Conservation (phyloP, 1,140 invertebrate genomes). For the Nautilus pompilius region DNA sequence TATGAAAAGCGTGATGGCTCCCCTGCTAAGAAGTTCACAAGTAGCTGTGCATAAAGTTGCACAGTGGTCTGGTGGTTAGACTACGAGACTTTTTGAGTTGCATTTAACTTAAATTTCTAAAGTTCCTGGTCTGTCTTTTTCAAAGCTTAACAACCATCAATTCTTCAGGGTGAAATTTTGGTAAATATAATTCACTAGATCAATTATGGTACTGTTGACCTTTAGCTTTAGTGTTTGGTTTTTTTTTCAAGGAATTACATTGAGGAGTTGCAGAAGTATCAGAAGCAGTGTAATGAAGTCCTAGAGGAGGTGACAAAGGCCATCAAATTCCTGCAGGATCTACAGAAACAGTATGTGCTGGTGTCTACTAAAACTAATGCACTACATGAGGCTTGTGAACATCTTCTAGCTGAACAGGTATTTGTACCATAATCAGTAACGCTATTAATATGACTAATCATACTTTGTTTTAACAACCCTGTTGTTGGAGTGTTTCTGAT, state of each 20-base stretch:
- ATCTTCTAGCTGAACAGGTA: constrained; percentile 80
- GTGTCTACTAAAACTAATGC: constrained; percentile 88
- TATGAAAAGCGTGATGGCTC: no score
- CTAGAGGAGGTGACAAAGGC: constrained; percentile 69
- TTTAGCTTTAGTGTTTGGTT: background rate
- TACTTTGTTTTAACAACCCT: no score
- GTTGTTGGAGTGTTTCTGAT: no score
- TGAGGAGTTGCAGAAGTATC: constrained; percentile 67
- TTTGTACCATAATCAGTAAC: no score
- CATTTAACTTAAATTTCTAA: background rate
- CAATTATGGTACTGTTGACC: background rate
- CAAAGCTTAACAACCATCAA: background rate
- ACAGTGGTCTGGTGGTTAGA: background rate
- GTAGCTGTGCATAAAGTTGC: no score
- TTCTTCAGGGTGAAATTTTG: background rate
- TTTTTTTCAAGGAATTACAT: constrained; percentile 60
- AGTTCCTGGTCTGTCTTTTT: background rate
- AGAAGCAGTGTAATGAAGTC: constrained; percentile 70
- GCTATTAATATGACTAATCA: no score
- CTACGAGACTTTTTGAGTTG: background rate
- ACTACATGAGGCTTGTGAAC: constrained; percentile 83
- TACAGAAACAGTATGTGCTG: constrained; percentile 75
- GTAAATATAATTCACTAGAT: background rate
- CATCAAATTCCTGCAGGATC: constrained; percentile 67
- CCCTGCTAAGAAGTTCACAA: no score